Conservation (phyloP, 2,113 vertebrate species). For the Leptobrachium ailaonicum region DNA sequence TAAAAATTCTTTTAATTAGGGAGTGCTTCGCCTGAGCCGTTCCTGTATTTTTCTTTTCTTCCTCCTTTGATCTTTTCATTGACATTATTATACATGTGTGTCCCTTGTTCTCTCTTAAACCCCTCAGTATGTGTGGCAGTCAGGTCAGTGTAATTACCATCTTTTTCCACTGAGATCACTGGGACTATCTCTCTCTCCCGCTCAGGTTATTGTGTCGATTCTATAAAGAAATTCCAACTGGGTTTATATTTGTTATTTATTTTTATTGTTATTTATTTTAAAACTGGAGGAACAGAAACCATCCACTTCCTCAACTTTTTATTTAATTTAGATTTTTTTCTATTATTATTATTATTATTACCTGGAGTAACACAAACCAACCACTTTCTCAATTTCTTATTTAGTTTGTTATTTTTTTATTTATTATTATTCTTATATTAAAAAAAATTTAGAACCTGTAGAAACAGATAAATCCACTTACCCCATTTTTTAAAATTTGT, state of each 20-base stretch:
- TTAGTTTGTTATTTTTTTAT: too few species aligned
- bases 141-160: constrained; percentile 56
- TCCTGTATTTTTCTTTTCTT: constrained; percentile 4
- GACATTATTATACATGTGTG: constrained; percentile 48
- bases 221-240: constrained; percentile 54
- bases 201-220: constrained; percentile 53
- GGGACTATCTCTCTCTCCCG: constrained; percentile 20
- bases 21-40: constrained; percentile 29
- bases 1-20: constrained; percentile 48
- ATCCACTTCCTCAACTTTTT: too few species aligned
- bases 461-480: too few species aligned
- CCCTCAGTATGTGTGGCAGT: constrained; percentile 52
- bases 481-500: too few species aligned
- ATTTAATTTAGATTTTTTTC: too few species aligned
- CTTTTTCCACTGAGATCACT: constrained; percentile 53
- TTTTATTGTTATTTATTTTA: background rate
- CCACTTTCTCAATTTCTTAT: too few species aligned
- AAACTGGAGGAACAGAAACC: too few species aligned
- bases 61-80: constrained; percentile 56
- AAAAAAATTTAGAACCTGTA: too few species aligned
- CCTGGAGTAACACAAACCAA: too few species aligned
- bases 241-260: background rate
- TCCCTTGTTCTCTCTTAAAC: constrained; percentile 53
- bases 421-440: too few species aligned
- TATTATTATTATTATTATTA: too few species aligned